Conservation (phyloP, 1,140 invertebrate species). For the Diachasma alloeum region DNA sequence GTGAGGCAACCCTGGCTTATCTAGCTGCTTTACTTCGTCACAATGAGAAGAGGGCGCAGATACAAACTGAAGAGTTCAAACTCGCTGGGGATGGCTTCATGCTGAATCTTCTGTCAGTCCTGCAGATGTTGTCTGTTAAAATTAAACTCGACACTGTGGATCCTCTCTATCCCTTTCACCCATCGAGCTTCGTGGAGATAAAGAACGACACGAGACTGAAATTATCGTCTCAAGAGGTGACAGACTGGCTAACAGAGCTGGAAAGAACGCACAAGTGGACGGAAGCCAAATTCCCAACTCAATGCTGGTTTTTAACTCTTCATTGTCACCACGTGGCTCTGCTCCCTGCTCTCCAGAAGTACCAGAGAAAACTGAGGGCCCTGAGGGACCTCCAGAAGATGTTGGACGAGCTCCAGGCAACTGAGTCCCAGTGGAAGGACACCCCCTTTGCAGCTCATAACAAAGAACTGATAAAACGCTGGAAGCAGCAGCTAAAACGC, state of each 20-base stretch:
- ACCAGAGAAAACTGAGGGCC: constrained; percentile 82
- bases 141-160: constrained; percentile 88
- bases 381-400: constrained; percentile 91
- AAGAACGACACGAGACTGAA: constrained; percentile 87
- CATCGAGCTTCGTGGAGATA: constrained; percentile 78
- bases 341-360: constrained; percentile 86
- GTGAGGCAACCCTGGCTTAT: constrained; percentile 81
- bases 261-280: constrained; percentile 71
- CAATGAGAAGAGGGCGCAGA: constrained; percentile 89
- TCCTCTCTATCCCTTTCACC: constrained; percentile 86
- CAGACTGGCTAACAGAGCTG: constrained; percentile 76
- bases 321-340: constrained; percentile 92
- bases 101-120: constrained; percentile 89
- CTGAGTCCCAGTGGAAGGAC: constrained; percentile 85
- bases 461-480: constrained; percentile 83
- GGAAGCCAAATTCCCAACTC: constrained; percentile 90
- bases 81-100: constrained; percentile 93
- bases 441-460: constrained; percentile 81
- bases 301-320: constrained; percentile 96
- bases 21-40: constrained; percentile 77
- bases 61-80: constrained; percentile 85
- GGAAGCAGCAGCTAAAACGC: constrained; percentile 83
- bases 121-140: constrained; percentile 88
- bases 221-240: constrained; percentile 80
- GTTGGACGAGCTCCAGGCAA: constrained; percentile 84